A percentile compares a stretch with the other conserved stretches of the same genome.
phyloP scores from a whole-genome alignment of 2,888 invertebrate species.

The Trissolcus japonicus region DNA sequence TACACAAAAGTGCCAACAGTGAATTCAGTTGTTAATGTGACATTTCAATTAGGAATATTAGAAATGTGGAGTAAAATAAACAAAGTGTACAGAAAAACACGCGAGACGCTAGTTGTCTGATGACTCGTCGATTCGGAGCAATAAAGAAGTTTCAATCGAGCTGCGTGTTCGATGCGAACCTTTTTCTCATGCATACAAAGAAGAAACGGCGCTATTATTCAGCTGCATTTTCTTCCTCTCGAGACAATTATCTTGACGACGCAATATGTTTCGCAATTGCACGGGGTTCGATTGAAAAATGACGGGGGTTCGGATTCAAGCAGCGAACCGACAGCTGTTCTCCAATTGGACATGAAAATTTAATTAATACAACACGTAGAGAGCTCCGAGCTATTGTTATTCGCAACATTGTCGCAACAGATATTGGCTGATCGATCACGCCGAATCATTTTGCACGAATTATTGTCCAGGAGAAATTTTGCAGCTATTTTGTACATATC shows the following conservation, averaged over 20 bases:
- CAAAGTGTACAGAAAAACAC: background rate
- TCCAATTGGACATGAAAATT: slow-evolving; percentile 9
- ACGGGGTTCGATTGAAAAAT: background rate
- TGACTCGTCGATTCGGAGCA: slow-evolving; percentile 28
- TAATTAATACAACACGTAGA: slow-evolving; percentile 7
- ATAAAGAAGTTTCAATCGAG: slow-evolving; percentile 36
- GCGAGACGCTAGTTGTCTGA: slow-evolving; percentile 17
- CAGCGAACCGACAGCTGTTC: background rate
- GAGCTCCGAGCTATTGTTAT: slow-evolving; percentile 3
- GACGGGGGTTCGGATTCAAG: too few relatives aligned
- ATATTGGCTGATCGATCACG: background rate
- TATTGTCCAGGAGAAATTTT: too few relatives aligned
- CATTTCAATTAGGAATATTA: slow-evolving; percentile 36
- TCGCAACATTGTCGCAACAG: background rate
- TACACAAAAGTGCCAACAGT: background rate
- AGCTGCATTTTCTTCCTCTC: slow-evolving; percentile 25
- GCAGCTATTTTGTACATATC: too few relatives aligned
- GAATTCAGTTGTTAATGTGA: background rate
- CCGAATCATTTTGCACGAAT: background rate
- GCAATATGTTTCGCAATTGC: slow-evolving; percentile 19
- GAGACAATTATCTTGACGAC: slow-evolving; percentile 39
- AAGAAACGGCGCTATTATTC: slow-evolving; percentile 18
- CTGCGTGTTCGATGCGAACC: slow-evolving; percentile 12
- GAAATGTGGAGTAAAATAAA: slow-evolving; percentile 8
- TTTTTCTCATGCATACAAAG: slow-evolving; percentile 7